phyloP scores from a whole-genome alignment of 2,797 vertebrate genomes.

The Vespertilio murinus region DNA sequence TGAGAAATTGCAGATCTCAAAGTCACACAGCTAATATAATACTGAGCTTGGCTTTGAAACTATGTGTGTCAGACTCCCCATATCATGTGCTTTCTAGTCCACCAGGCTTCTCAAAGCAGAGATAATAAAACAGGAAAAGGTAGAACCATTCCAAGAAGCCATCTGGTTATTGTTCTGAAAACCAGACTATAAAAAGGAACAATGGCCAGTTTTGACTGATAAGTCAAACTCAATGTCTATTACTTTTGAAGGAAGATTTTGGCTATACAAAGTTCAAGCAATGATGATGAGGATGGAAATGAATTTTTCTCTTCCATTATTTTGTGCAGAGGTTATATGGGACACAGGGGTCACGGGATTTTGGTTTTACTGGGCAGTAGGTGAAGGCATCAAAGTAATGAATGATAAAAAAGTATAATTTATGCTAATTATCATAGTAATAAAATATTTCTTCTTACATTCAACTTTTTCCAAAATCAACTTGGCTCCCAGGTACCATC shows the following conservation, averaged over 20 bases:
- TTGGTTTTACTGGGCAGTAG: background rate
- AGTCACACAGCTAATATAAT: slow-evolving; percentile 8
- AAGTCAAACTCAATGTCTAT: background rate
- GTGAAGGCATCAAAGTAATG: background rate
- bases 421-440: background rate
- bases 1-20: background rate
- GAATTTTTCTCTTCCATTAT: background rate
- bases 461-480: background rate
- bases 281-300: background rate
- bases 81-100: background rate
- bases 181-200: background rate
- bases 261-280: background rate
- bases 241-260: background rate
- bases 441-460: background rate
- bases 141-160: background rate
- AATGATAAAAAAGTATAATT: background rate
- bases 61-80: background rate
- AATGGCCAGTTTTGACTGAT: background rate
- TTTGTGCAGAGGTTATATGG: background rate
- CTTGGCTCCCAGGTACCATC: background rate
- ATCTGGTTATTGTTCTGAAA: background rate
- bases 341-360: background rate
- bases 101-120: background rate
- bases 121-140: background rate
- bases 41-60: background rate